phyloP scores from a whole-genome alignment of 2,888 invertebrate genomes.

The Pheosia gnoma region DNA sequence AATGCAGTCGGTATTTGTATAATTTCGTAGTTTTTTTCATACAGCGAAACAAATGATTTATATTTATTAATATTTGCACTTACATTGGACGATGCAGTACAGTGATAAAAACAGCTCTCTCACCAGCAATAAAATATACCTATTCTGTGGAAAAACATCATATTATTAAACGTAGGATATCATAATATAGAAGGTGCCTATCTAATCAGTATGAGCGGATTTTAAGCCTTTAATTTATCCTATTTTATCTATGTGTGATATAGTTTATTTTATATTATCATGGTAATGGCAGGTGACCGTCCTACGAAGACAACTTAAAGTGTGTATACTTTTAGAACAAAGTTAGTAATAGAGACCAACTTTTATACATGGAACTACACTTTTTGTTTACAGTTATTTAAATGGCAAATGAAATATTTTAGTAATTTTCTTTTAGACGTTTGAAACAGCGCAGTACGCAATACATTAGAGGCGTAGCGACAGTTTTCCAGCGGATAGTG shows the following conservation, averaged over 20 bases:
- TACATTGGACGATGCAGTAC: neutral
- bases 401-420: neutral
- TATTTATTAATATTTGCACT: neutral
- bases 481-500: constrained; percentile 54
- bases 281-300: too few species aligned
- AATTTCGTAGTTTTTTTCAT: constrained; percentile 35
- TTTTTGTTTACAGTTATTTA: neutral
- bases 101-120: neutral
- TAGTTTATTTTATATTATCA: too few species aligned
- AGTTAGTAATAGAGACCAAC: too few species aligned
- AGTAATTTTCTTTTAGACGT: neutral
- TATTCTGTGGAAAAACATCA: too few species aligned
- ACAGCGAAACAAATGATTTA: constrained; percentile 14
- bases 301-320: too few species aligned
- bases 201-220: too few species aligned
- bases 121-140: neutral
- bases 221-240: too few species aligned
- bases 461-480: constrained; percentile 32
- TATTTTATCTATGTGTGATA: too few species aligned
- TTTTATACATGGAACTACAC: too few species aligned
- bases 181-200: too few species aligned
- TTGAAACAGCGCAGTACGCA: constrained; percentile 1
- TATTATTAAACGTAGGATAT: too few species aligned
- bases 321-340: too few species aligned
- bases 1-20: constrained; percentile 38